phyloP scores from a whole-genome alignment of 2,888 invertebrate species.

The Acronicta aceris region DNA sequence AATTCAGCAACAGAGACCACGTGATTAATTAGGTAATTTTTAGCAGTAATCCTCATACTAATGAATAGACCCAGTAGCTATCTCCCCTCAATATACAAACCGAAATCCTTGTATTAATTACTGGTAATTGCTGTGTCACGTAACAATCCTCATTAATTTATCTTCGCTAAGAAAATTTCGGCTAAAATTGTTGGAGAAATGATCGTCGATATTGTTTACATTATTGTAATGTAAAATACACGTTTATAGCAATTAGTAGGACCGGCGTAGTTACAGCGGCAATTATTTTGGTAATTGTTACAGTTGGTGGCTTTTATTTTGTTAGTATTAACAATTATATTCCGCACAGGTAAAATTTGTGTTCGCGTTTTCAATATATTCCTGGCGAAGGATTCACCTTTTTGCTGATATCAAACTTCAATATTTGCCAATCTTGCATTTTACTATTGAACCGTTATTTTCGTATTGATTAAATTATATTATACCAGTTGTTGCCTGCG shows the following conservation, averaged over 20 bases:
- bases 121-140: slow-evolving; percentile 22
- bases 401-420: too few species aligned
- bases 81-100: slow-evolving; percentile 5
- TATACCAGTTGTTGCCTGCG: too few species aligned
- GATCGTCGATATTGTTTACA: slow-evolving; percentile 9
- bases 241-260: slow-evolving; percentile 2
- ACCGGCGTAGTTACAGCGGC: background rate
- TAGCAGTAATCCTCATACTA: background rate
- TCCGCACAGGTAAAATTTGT: background rate
- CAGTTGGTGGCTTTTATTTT: slow-evolving; percentile 1
- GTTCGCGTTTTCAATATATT: background rate
- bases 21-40: too few species aligned
- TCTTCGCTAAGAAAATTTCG: slow-evolving; percentile 18
- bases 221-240: slow-evolving; percentile 19
- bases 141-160: slow-evolving; percentile 13
- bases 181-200: slow-evolving; percentile 22
- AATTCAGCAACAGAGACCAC: too few species aligned
- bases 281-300: slow-evolving; percentile 16
- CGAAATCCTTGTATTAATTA: slow-evolving; percentile 29
- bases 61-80: background rate
- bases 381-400: background rate
- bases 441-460: too few species aligned
- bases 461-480: too few species aligned
- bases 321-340: slow-evolving; percentile 1
- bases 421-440: too few species aligned